phyloP scores from a whole-genome alignment of 2,888 invertebrate species.

The Ornithoptera alexandrae region DNA sequence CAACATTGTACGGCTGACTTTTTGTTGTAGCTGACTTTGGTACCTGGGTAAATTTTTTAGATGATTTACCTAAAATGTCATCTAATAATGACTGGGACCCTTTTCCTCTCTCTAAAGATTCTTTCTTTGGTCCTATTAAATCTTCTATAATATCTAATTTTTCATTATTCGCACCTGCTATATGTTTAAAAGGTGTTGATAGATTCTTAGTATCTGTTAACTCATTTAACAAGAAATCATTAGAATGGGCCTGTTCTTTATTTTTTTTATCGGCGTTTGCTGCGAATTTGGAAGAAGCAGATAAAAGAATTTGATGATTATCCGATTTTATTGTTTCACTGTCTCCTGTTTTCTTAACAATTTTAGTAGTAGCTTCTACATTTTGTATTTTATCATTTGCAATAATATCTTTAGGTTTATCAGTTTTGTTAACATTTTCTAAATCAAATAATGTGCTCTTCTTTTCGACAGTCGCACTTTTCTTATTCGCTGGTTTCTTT shows the following conservation, averaged over 20 bases:
- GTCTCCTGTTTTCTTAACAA: slow-evolving; percentile 43
- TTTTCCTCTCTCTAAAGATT: slow-evolving; percentile 59
- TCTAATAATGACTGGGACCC: slow-evolving; percentile 73
- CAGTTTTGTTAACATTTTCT: slow-evolving; percentile 40
- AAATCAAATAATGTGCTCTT: slow-evolving; percentile 69
- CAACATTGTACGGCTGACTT: slow-evolving; percentile 63
- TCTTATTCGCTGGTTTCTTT: slow-evolving; percentile 62
- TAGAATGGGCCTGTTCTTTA: slow-evolving; percentile 30
- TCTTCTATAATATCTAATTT: slow-evolving; percentile 59
- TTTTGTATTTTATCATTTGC: slow-evolving; percentile 42
- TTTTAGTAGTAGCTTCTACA: slow-evolving; percentile 44
- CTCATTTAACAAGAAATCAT: slow-evolving; percentile 26
- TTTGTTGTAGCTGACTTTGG: slow-evolving; percentile 49
- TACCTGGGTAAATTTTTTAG: slow-evolving; percentile 50
- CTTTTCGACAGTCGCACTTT: slow-evolving; percentile 53
- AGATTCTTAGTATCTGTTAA: slow-evolving; percentile 41
- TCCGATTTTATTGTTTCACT: slow-evolving; percentile 6
- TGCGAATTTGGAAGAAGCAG: slow-evolving; percentile 40
- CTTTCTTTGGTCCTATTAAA: slow-evolving; percentile 48
- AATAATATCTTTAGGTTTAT: slow-evolving; percentile 41
- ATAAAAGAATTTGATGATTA: slow-evolving; percentile 7
- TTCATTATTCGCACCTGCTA: slow-evolving; percentile 50
- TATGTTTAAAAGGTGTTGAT: slow-evolving; percentile 54
- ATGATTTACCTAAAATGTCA: slow-evolving; percentile 77
- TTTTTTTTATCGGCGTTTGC: slow-evolving; percentile 41